phyloP scores from a whole-genome alignment of 2,113 vertebrate genomes.

The Ranitomeya imitator region DNA sequence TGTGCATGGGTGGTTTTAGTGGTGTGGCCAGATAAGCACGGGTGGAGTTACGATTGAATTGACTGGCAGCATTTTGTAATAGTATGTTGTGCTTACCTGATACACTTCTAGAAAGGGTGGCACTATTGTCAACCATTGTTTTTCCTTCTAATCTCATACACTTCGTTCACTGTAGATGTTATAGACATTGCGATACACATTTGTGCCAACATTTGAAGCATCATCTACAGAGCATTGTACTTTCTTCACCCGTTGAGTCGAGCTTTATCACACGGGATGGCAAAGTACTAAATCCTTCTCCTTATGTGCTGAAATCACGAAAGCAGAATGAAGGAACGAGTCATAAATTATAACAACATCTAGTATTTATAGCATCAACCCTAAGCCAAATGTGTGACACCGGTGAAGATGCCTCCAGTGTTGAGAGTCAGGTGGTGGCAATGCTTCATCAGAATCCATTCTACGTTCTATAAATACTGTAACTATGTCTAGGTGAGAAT shows the following conservation, averaged over 20 bases:
- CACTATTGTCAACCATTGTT: not conserved
- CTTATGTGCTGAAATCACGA: not conserved
- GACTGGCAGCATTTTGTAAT: too few species aligned
- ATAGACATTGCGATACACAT: not conserved
- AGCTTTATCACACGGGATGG: not conserved
- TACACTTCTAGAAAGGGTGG: too few species aligned
- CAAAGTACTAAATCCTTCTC: not conserved
- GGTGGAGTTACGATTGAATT: too few species aligned
- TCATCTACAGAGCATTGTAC: not conserved
- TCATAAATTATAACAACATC: not conserved
- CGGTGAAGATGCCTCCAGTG: constrained; percentile 1
- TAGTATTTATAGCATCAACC: constrained; percentile 12
- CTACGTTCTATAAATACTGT: constrained; percentile 15
- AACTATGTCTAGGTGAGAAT: constrained; percentile 12
- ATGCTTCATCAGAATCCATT: not conserved
- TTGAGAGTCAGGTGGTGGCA: not conserved
- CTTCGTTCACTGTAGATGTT: not conserved
- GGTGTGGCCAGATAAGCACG: too few species aligned
- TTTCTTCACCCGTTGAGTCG: not conserved
- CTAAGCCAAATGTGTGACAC: not conserved
- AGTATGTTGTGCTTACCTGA: too few species aligned
- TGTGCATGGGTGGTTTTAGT: too few species aligned
- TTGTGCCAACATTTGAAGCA: not conserved
- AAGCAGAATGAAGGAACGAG: not conserved
- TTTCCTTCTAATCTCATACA: not conserved